Evolutionary conservation across 2,888 invertebrate genomes (phyloP), one percentile per base, ranked within the genome.

Genomic region (Agriopis aurantiaria): DNA sequence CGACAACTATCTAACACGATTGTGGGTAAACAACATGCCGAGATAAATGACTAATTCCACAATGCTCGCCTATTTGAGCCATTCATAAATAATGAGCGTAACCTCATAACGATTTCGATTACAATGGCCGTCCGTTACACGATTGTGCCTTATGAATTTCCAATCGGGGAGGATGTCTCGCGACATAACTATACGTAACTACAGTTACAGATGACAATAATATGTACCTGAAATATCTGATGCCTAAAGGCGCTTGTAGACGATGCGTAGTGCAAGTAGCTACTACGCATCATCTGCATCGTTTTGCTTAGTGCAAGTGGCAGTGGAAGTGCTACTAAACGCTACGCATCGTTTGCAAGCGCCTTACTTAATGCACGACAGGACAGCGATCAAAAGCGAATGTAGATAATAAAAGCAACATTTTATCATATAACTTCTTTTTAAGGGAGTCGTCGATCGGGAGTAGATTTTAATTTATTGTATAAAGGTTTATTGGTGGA

Each of bases 1-100:
- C 94, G 93, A 93, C 93, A 93, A 94, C 93, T 93, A 94, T 94
- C 94, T 93, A 93, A 93, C 91, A 90, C 92, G 93, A 94, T 93
- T 93, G 92, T 90, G 91, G 91, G 93, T 93, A 93, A 93, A 93
- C 93, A 92, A 91, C 90, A 86, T 82, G 85, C 88, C 90, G 92
- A 93, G 93, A 94, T 94, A 93, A 93, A 94, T 94, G 89, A 93
- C 93, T 93, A 93, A 94, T 93, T 93, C 90, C 89, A 89, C 88
- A 91, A 88, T 88, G 88, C 86, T 87, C 85, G 87, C 87, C 88
- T 86, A 87, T 91, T 91, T 88, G 79, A 85, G 85, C 86, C 91
- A 92, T 92, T 92, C 90, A 92, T 90, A 90, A 91, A 91, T 91
- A 90, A 88, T 91, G 86, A 88, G 84, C 85, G 86, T 85, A 85